Evolutionary conservation across 2,888 invertebrate species (phyloP).

Genomic region (Yponomeuta plumbellus): DNA sequence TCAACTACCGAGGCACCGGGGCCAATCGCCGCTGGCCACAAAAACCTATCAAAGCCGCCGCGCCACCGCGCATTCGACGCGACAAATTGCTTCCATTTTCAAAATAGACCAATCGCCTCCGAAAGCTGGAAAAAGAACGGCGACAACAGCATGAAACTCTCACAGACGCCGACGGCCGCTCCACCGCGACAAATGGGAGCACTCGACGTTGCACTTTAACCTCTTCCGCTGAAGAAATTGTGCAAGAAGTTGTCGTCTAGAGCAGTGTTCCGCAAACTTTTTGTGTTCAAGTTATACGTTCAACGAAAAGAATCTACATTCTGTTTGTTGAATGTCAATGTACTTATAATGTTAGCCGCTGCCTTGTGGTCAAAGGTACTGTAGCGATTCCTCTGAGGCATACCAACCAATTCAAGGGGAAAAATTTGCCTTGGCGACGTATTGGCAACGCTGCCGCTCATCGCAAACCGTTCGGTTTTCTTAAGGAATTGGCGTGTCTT

Average conservation of each 20-base stretch:
- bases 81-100: conserved; percentile 68
- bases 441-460: too few species aligned
- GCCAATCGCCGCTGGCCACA: conserved; percentile 52
- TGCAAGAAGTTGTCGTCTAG: not conserved
- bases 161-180: not conserved
- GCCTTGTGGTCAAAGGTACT: too few species aligned
- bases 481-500: too few species aligned
- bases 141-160: conserved; percentile 26
- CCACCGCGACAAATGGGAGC: conserved; percentile 11
- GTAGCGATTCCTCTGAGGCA: too few species aligned
- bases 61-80: conserved; percentile 55
- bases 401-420: too few species aligned
- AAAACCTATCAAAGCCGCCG: conserved; percentile 68
- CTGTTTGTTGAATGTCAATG: too few species aligned
- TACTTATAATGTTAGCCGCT: too few species aligned
- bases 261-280: too few species aligned
- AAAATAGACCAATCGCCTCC: conserved; percentile 51
- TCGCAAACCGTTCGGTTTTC: too few species aligned
- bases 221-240: not conserved
- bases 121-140: conserved; percentile 36
- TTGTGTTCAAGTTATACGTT: too few species aligned
- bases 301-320: too few species aligned
- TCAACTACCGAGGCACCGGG: conserved; percentile 40
- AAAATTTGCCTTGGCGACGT: too few species aligned
- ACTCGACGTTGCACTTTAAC: not conserved